Conservation (phyloP, 2,888 invertebrate species). For the Dyspetes luteomarginatus region DNA sequence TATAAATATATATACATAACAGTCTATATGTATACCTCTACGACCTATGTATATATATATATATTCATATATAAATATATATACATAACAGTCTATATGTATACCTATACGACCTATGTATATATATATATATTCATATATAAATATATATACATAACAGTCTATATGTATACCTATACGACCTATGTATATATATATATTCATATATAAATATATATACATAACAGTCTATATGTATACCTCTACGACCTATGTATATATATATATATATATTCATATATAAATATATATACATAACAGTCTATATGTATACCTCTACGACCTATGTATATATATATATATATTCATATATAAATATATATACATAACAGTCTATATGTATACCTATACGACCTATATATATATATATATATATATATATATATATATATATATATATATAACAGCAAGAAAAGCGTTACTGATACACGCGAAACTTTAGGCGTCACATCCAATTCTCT, state of each 20-base stretch:
- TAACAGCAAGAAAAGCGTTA: neutral
- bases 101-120: too few species aligned
- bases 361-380: neutral
- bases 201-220: neutral
- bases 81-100: neutral
- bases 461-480: conserved; percentile 27
- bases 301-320: too few species aligned
- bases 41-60: neutral
- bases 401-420: neutral
- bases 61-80: neutral
- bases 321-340: neutral
- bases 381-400: too few species aligned
- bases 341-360: neutral
- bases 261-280: neutral
- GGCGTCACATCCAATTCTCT: conserved; percentile 19
- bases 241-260: neutral
- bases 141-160: neutral
- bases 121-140: neutral
- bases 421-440: neutral
- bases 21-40: too few species aligned
- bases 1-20: neutral
- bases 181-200: neutral
- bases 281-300: neutral
- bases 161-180: too few species aligned
- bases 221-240: too few species aligned